Evolutionary conservation across 2,888 invertebrate genomes (phyloP).

Genomic region (Drosophila ezoana): DNA sequence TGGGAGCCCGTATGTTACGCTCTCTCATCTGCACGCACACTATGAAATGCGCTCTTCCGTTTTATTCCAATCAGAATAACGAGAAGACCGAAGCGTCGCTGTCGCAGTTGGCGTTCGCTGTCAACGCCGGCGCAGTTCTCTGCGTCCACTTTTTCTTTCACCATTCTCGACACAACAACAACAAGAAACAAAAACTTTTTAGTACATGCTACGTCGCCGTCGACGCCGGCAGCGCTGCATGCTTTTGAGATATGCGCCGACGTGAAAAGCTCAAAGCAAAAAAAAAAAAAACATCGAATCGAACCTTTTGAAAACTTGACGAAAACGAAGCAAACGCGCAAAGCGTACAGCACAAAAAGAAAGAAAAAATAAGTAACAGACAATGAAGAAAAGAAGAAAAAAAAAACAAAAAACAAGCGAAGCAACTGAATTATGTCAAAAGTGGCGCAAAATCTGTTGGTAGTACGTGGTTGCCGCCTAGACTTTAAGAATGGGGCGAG

Average conservation of each 20-base stretch:
- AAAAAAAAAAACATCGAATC: slow-evolving; percentile 38
- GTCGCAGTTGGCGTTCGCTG: slow-evolving; percentile 14
- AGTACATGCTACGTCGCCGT: slow-evolving; percentile 39
- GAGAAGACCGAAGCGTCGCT: slow-evolving; percentile 42
- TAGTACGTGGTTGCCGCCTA: slow-evolving; percentile 31
- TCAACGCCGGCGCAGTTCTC: slow-evolving; percentile 26
- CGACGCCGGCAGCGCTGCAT: slow-evolving; percentile 33
- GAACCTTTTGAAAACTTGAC: slow-evolving; percentile 74
- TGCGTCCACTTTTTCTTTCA: slow-evolving; percentile 64
- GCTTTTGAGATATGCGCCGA: slow-evolving; percentile 52
- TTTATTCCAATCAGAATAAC: slow-evolving; percentile 71
- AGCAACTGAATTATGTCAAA: slow-evolving; percentile 68
- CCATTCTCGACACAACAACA: slow-evolving; percentile 47
- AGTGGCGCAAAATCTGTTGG: slow-evolving; percentile 71
- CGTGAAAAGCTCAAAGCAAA: slow-evolving; percentile 69
- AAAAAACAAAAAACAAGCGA: background rate
- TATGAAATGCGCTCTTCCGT: slow-evolving; percentile 60
- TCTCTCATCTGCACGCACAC: slow-evolving; percentile 45
- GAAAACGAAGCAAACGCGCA: slow-evolving; percentile 61
- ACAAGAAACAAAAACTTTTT: slow-evolving; percentile 59
- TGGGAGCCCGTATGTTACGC: slow-evolving; percentile 24
- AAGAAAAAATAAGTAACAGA: slow-evolving; percentile 32
- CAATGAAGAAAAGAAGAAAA: slow-evolving; percentile 21
- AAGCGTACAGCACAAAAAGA: slow-evolving; percentile 28
- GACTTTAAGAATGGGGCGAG: slow-evolving; percentile 4